A percentile compares a stretch with the other conserved stretches of the same genome.
Conservation (phyloP, 2,888 invertebrate species). For the Homarus gammarus region DNA sequence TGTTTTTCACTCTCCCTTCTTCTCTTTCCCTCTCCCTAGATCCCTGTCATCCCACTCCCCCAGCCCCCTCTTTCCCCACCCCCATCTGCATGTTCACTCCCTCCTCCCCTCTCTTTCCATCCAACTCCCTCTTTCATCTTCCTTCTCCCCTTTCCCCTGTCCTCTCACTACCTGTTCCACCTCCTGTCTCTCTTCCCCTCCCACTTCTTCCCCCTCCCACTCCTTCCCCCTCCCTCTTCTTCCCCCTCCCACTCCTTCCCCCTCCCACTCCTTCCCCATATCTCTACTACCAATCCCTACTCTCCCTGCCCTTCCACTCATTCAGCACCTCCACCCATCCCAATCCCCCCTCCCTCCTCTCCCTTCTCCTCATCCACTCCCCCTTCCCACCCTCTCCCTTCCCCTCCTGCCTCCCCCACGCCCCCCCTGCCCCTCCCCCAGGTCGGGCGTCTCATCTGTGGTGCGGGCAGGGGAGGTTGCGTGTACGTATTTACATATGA, state of each 20-base stretch:
- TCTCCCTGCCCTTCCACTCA: not conserved
- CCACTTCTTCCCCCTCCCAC: not conserved
- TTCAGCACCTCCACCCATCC: not conserved
- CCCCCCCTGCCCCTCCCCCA: not conserved
- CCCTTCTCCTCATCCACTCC: not conserved
- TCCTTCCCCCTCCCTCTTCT: not conserved
- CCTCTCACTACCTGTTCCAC: not conserved
- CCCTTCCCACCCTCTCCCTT: not conserved
- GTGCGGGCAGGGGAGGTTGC: slow-evolving; percentile 29
- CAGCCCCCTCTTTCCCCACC: not conserved
- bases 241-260: not conserved
- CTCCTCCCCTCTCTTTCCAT: not conserved
- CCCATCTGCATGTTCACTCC: no score
- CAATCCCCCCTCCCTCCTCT: not conserved
- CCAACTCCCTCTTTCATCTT: not conserved
- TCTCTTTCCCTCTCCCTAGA: not conserved
- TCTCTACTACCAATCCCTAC: no score
- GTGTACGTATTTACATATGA: slow-evolving; percentile 67
- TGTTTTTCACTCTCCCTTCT: not conserved
- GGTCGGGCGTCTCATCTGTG: slow-evolving; percentile 17
- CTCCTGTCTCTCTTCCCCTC: not conserved
- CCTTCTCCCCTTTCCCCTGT: not conserved
- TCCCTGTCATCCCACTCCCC: not conserved
- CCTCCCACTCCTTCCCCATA: not conserved
- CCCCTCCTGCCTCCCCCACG: not conserved